These are phyloP conservation scores for Synergus umbraculus DNA, from an alignment of 2,888 invertebrate species.

Conservation along the genomic window DNA sequence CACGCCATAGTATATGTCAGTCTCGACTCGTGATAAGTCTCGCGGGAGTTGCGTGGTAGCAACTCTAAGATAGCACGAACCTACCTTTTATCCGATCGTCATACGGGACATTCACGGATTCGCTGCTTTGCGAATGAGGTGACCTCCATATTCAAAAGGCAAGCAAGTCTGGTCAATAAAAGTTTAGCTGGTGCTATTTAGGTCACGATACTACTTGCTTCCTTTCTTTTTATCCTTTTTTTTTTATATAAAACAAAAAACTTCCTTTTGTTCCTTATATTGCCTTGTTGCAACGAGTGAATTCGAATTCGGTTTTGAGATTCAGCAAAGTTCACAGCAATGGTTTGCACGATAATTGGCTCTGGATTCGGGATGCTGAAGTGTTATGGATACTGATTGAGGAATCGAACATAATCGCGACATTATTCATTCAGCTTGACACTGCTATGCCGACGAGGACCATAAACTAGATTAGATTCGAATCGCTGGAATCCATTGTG, in stretches of 20 bases:
- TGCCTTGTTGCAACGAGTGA: no score
- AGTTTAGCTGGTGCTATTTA: neutral
- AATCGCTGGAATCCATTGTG: slow-evolving; percentile 17
- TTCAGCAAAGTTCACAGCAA: no score
- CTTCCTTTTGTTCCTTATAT: no score
- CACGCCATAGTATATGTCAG: neutral
- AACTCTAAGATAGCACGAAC: neutral
- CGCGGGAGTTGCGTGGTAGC: neutral
- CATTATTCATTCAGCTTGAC: slow-evolving; percentile 6
- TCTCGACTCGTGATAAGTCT: slow-evolving; percentile 1
- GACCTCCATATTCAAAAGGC: slow-evolving; percentile 58
- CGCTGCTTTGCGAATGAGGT: slow-evolving; percentile 60
- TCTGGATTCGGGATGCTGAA: neutral
- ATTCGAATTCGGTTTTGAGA: no score
- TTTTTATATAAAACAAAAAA: no score
- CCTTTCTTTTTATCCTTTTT: no score
- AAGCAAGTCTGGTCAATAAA: slow-evolving; percentile 2
- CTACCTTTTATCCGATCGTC: slow-evolving; percentile 58
- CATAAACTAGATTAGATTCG: slow-evolving; percentile 30
- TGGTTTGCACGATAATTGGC: no score
- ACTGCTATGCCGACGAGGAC: slow-evolving; percentile 11
- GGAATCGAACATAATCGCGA: neutral
- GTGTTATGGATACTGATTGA: neutral
- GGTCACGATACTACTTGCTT: neutral
- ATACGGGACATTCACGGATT: slow-evolving; percentile 60